Evolutionary conservation across 2,888 invertebrate species (phyloP), one percentile per base, ranked within the genome.

Genomic region (Acanthosepion pharaonis): DNA sequence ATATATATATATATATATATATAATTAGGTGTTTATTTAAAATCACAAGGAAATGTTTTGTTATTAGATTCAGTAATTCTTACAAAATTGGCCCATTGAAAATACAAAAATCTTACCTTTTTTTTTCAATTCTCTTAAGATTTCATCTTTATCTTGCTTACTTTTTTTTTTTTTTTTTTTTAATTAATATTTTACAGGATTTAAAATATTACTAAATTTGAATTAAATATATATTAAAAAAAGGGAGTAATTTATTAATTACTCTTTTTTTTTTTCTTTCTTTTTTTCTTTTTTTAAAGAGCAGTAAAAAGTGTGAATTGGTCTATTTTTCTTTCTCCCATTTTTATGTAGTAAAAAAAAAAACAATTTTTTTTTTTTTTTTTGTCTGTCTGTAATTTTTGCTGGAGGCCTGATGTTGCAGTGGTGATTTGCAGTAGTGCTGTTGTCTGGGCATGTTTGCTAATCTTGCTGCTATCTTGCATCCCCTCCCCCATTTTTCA

Each of bases 251-350:
- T 20, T 55, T 18, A 18, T 55, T 15, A 55, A 55, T 55, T 55
- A 9, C 55, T 20, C 55, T 4, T 1, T 15, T 53, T 53, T 15
- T 15, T 11, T 53, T 2, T 42, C 2, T 42, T 42, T 42, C 2
- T 42, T 42, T 42, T 42, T 42, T 42, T 33, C 33, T 33, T 33
- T 23, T 59, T 59, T 23, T 78, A n/a, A 78, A 78, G n/a, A 78
- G 78, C 78, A 78, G n/a, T n/a, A n/a, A 78, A 78, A 78, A n/a
- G n/a, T 64, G 64, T 78, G 78, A 78, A 78, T 78, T 78, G n/a
- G 33, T 78, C 78, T 78, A 33, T 33, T 33, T 78, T 78, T 15
- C 5, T 33, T 78, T n/a, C 23, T 23, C 59, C 23, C 20, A 1
- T 59, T 78, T 20, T 78, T 78, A 78, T 78, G n/a, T 78, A 78